These are phyloP conservation scores for Antedon mediterranea DNA, from an alignment of 53 echinoderm and acorn worm species.

Conservation along the genomic window DNA sequence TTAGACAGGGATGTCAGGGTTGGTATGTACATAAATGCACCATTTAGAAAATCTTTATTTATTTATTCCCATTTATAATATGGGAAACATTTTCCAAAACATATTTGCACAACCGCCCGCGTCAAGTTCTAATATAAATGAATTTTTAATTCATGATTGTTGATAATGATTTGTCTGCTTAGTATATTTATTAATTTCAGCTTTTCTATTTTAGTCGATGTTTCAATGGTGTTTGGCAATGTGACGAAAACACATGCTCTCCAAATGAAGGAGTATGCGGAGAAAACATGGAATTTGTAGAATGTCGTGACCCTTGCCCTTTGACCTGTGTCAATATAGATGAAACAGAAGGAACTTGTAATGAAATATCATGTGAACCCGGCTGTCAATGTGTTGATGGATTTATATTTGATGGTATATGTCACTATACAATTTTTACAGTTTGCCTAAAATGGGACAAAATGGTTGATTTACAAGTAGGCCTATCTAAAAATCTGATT, in stretches of 20 bases:
- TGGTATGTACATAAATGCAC: conserved; percentile 3
- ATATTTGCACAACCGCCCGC: too few relatives aligned
- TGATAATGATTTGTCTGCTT: neutral
- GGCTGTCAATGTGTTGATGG: conserved; percentile 2
- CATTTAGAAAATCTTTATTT: neutral
- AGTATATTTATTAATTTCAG: too few relatives aligned
- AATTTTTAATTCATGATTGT: neutral
- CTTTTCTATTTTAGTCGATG: neutral
- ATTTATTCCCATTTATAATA: too few relatives aligned
- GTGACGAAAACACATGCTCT: neutral
- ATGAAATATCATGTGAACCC: neutral
- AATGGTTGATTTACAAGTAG: too few relatives aligned
- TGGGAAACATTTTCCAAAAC: too few relatives aligned
- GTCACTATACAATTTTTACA: too few relatives aligned
- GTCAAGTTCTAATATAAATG: too few relatives aligned
- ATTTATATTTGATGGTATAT: neutral
- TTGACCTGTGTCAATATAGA: conserved; percentile 1
- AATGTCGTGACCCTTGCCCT: neutral
- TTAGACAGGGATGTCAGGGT: neutral
- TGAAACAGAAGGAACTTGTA: neutral
- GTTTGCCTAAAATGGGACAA: too few relatives aligned
- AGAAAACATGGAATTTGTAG: conserved; percentile 4
- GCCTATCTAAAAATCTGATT: too few relatives aligned
- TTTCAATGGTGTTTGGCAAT: conserved; percentile 1
- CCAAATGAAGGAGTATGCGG: neutral